These are phyloP conservation scores for Brachyhypopomus gauderio DNA, from an alignment of 2,113 vertebrate species.

Conservation along the genomic window DNA sequence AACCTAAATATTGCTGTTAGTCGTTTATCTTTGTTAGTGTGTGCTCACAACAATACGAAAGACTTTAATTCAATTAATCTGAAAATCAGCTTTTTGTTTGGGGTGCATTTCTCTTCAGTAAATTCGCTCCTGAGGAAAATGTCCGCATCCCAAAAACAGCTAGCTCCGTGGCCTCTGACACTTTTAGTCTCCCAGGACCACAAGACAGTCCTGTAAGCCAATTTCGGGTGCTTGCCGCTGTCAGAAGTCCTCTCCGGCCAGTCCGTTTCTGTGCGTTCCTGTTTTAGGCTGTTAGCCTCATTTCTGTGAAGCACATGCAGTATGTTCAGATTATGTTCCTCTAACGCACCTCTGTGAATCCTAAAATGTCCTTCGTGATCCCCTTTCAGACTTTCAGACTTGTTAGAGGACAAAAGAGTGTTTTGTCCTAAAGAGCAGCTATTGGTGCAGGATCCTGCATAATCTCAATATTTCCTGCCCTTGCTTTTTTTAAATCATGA, in stretches of 20 bases:
- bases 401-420: too few species aligned
- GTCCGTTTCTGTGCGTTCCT: background rate
- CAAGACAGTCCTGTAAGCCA: background rate
- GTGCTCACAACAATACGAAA: background rate
- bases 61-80: background rate
- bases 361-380: too few species aligned
- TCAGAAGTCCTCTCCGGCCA: background rate
- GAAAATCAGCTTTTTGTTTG: background rate
- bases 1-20: background rate
- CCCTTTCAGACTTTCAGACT: too few species aligned
- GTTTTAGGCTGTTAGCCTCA: background rate
- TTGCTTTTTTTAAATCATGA: too few species aligned
- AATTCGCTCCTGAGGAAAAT: background rate
- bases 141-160: slow-evolving; percentile 3
- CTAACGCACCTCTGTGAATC: too few species aligned
- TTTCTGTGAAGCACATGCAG: background rate
- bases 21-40: background rate
- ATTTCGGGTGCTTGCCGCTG: slow-evolving; percentile 9
- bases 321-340: background rate
- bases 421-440: too few species aligned
- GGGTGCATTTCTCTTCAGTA: background rate
- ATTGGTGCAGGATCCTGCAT: too few species aligned
- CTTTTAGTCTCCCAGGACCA: background rate
- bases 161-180: background rate
- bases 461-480: too few species aligned